phyloP scores from a whole-genome alignment of 2,797 vertebrate species.

The Fistularia tabacaria region DNA sequence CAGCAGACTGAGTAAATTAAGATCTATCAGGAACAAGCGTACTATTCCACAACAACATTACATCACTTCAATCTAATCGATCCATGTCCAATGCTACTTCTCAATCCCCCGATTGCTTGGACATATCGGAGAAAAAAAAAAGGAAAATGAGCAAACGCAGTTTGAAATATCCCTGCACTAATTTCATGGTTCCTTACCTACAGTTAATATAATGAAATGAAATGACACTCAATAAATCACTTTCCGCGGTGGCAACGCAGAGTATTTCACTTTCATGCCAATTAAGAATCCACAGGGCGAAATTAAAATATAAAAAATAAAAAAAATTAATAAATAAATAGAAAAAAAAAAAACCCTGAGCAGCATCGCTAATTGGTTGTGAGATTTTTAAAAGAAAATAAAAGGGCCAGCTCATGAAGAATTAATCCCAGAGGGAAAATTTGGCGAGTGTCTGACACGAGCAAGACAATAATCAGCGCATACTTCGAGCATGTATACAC shows the following conservation, averaged over 20 bases:
- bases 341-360: constrained; percentile 2
- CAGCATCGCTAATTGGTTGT: too few species aligned
- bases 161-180: not conserved
- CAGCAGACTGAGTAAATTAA: too few species aligned
- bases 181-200: constrained; percentile 15
- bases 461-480: constrained; percentile 30
- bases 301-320: not conserved
- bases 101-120: too few species aligned
- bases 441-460: constrained; percentile 39
- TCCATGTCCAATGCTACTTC: too few species aligned
- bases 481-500: constrained; percentile 29
- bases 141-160: constrained; percentile 3
- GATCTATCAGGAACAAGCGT: too few species aligned
- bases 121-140: not conserved
- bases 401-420: constrained; percentile 11
- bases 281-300: constrained; percentile 29
- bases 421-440: constrained; percentile 41
- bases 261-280: constrained; percentile 33
- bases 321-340: constrained; percentile 21
- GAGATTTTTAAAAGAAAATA: too few species aligned
- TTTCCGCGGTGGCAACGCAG: constrained; percentile 7
- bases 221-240: constrained; percentile 27
- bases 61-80: too few species aligned
- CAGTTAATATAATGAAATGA: constrained; percentile 7
- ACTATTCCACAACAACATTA: too few species aligned